These are phyloP conservation scores for Bufo bufo DNA, from an alignment of 2,113 vertebrate genomes.

Conservation along the genomic window DNA sequence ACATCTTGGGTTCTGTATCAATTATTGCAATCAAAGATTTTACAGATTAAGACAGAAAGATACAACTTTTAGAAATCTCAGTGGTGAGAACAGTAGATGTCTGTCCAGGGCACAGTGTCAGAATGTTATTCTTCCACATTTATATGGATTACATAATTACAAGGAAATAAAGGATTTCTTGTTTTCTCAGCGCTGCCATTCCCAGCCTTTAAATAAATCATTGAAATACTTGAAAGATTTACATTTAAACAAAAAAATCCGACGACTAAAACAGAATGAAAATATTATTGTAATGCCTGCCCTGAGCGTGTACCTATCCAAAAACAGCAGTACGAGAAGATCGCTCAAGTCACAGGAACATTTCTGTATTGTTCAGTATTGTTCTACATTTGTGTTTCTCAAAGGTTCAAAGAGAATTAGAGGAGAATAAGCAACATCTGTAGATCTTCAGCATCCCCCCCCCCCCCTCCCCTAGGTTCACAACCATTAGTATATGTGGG, in stretches of 20 bases:
- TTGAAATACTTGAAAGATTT: slow-evolving; percentile 34
- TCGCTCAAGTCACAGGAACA: slow-evolving; percentile 1
- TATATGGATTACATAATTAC: slow-evolving; percentile 14
- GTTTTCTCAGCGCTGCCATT: slow-evolving; percentile 6
- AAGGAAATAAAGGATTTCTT: slow-evolving; percentile 5
- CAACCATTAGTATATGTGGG: background rate
- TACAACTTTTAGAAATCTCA: background rate
- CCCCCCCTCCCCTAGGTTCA: background rate
- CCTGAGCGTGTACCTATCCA: slow-evolving; percentile 19
- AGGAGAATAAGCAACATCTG: background rate
- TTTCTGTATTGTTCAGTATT: slow-evolving; percentile 10
- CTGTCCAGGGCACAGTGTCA: background rate
- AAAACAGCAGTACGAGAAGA: background rate
- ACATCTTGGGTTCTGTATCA: background rate
- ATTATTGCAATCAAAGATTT: background rate
- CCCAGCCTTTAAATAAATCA: slow-evolving; percentile 33
- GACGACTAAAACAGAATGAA: slow-evolving; percentile 29
- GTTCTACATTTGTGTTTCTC: background rate
- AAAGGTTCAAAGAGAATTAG: background rate
- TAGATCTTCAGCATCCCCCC: background rate
- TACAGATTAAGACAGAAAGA: background rate
- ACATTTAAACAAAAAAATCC: slow-evolving; percentile 33
- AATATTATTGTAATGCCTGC: slow-evolving; percentile 48
- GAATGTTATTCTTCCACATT: background rate
- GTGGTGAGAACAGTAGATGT: slow-evolving; percentile 15